Conservation (phyloP, 2,888 invertebrate genomes). For the Trichopoda pennipes region DNA sequence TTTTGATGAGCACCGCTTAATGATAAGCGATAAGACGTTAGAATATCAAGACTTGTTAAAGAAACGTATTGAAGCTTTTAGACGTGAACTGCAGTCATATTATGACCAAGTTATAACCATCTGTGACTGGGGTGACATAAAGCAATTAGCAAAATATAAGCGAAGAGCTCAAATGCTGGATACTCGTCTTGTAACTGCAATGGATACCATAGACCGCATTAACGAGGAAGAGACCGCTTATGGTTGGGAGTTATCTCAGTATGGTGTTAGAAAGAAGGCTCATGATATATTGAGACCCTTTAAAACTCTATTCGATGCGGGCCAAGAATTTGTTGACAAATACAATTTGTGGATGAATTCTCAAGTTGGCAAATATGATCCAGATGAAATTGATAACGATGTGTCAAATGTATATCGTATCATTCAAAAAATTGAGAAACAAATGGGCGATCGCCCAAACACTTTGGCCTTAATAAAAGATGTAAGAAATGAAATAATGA, state of each 20-base stretch:
- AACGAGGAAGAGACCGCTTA: constrained; percentile 95
- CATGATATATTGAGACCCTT: constrained; percentile 92
- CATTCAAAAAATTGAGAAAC: constrained; percentile 93
- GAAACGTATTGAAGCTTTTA: constrained; percentile 89
- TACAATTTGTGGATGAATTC: constrained; percentile 92
- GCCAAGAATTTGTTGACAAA: constrained; percentile 91
- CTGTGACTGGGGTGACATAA: constrained; percentile 92
- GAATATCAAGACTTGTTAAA: constrained; percentile 93
- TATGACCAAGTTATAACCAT: constrained; percentile 91
- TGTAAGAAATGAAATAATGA: no score
- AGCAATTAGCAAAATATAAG: constrained; percentile 90
- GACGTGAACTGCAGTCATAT: constrained; percentile 90
- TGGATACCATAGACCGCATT: constrained; percentile 91
- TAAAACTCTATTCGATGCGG: constrained; percentile 93
- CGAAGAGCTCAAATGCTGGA: constrained; percentile 90
- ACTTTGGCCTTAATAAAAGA: constrained; percentile 87
- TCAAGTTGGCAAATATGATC: constrained; percentile 91
- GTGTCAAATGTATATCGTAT: constrained; percentile 82
- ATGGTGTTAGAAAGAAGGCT: constrained; percentile 90
- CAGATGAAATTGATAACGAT: constrained; percentile 90
- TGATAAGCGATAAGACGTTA: constrained; percentile 89
- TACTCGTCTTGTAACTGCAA: constrained; percentile 84
- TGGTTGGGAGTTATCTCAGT: constrained; percentile 93
- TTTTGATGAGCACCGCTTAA: constrained; percentile 90
- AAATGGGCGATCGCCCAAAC: constrained; percentile 88